Evolutionary conservation across 2,113 vertebrate species (phyloP), one percentile per base, ranked within the genome.

Genomic region (Microtus oregoni): DNA sequence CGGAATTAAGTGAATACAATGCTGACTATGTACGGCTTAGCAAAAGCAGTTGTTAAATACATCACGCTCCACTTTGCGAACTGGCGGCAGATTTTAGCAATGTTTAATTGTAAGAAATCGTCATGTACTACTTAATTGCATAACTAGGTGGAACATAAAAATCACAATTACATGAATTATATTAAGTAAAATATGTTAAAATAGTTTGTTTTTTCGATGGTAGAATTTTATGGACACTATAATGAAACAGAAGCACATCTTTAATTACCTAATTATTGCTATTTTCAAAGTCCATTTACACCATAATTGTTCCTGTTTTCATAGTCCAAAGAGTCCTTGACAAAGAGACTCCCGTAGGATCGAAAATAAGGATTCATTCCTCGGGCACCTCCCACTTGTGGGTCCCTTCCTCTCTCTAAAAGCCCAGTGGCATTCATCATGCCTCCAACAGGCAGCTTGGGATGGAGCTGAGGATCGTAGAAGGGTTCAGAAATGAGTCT

Each of bases 141-240:
- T 97, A 98, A 98, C 97, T 98, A 98, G 97, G 98, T 98, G 94
- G 91, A 96, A 97, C 97, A 98, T 98, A 98, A 99, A 98, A 98
- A 98, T 98, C 89, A 98, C 97, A 67, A 97, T 98, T 98, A 98
- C 97, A 97, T 98, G 94, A 98, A 97, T 98, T 98, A 98, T 98
- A 98, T 97, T 98, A 98, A 98, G 96, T 96, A 98, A 98, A 98
- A 98, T 98, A 98, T 98, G 98, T 98, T 98, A 98, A 98, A 99
- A 98, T 97, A 95, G 86, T 97, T 98, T 98, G 98, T 81, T 98
- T 98, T 98, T 90, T 97, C 97, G 86, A 98, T 92, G 95, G 97
- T 95, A 89, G 92, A 94, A 94, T 98, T 98, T 98, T 98, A 98
- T 98, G 97, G 98, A 93, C 97, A 97, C 94, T n/a, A 72, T 98